Base-by-base conservation (phyloP, 2,888 invertebrate species). In the Acronicta aceris region DNA sequence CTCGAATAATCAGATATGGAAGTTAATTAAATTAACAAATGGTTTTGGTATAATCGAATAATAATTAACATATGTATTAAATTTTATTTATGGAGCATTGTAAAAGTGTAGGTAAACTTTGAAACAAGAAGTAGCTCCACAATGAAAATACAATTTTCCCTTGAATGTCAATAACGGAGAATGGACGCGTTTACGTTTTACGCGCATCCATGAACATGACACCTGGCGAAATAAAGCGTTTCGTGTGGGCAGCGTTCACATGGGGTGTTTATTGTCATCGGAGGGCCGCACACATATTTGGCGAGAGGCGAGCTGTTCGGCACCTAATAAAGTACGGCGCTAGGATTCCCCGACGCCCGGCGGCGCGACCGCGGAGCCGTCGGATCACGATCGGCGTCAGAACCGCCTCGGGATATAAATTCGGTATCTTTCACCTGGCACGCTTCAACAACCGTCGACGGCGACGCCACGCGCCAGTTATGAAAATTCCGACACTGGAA, bases 401-500 rank as follows among this genome's bases (percentile, higher is more conserved):
- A 79, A 74, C 81, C 84, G 87, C 86, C 86, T 85, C 82, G 81
- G 87, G 88, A 86, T 84, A 89, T 87, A 88, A 88, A 89, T 89
- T 88, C 83, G 82, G 88, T 84, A 90, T 89, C 90, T 86, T 88
- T 83, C 89, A 89, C 89, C 87, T 89, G 84, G 78, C 86, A 87
- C 87, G 89, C 86, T 84, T 83, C 88, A 82, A 78, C 86, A 83
- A 80, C 85, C 83, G 82, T 71, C 81, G 82, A 76, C 83, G 82
- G 71, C 81, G 82, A 76, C 85, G 80, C 83, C 85, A 80, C 79
- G 75, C 88, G 83, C 86, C 89, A 82, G 93, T 93, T 93, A 94
- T 94, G 94, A 94, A 94, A 94, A 93, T 93, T 93, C 93, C 93
- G 74, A 87, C 89, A 83, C 85, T 83, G 90, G 90, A 91, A 93